phyloP scores from a whole-genome alignment of 2,797 vertebrate genomes.

The Tokudaia muenninki region DNA sequence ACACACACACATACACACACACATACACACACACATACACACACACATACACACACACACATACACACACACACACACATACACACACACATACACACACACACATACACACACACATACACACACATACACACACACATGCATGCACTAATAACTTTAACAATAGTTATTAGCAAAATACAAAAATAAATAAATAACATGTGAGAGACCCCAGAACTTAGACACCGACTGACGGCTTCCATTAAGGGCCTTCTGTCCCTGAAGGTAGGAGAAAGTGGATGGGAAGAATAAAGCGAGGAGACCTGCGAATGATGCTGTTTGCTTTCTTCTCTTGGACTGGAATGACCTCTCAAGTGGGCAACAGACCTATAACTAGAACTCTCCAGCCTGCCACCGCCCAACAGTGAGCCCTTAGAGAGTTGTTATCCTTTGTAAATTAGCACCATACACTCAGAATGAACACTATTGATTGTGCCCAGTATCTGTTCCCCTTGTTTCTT shows the following conservation, averaged over 20 bases:
- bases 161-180: not conserved
- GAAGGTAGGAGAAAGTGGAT: not conserved
- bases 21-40: not conserved
- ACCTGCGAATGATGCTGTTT: not conserved
- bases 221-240: not conserved
- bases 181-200: conserved; percentile 13
- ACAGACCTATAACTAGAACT: not conserved
- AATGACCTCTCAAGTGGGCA: not conserved
- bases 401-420: not conserved
- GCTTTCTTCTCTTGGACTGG: not conserved
- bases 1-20: too few species aligned
- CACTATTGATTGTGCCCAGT: not conserved
- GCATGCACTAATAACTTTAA: not conserved
- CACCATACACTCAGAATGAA: not conserved
- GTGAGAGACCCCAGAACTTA: not conserved
- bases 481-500: not conserved
- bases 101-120: too few species aligned
- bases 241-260: not conserved
- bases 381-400: not conserved
- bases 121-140: too few species aligned
- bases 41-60: not conserved
- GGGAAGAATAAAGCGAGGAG: not conserved
- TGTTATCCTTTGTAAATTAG: not conserved
- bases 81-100: too few species aligned
- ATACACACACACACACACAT: not conserved